These are phyloP conservation scores for Vombatus ursinus DNA, from an alignment of 2,113 vertebrate species.

Conservation along the genomic window DNA sequence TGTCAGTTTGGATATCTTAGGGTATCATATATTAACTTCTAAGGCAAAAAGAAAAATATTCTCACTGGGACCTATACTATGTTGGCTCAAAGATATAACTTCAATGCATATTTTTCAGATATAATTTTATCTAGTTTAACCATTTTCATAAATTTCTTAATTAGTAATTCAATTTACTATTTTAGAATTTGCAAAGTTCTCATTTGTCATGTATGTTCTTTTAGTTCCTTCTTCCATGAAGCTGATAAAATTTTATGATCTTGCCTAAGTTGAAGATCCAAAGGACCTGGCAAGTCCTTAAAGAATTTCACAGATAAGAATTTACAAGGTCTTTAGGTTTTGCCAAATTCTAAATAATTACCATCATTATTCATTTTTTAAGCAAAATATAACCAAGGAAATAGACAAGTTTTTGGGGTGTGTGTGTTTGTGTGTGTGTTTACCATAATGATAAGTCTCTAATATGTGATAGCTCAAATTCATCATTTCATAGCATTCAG, in stretches of 20 bases:
- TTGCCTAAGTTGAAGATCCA: background rate
- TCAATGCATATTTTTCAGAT: background rate
- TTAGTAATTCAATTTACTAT: background rate
- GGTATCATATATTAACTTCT: background rate
- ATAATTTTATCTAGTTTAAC: background rate
- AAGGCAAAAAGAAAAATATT: background rate
- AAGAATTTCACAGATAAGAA: background rate
- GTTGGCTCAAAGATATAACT: background rate
- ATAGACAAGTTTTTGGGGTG: background rate
- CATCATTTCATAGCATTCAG: background rate
- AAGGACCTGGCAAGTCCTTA: background rate
- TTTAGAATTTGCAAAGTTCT: background rate
- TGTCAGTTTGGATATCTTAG: background rate
- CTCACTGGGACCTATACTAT: background rate
- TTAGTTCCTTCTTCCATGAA: background rate
- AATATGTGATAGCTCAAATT: background rate
- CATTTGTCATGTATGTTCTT: background rate
- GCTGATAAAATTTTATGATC: background rate
- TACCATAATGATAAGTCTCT: background rate
- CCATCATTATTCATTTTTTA: background rate
- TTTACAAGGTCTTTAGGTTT: background rate
- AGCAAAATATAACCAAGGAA: background rate
- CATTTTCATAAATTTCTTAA: background rate
- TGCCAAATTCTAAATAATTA: background rate
- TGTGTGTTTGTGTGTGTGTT: background rate